These are phyloP conservation scores for Siniperca chuatsi DNA, from an alignment of 2,113 vertebrate species.

Conservation along the genomic window DNA sequence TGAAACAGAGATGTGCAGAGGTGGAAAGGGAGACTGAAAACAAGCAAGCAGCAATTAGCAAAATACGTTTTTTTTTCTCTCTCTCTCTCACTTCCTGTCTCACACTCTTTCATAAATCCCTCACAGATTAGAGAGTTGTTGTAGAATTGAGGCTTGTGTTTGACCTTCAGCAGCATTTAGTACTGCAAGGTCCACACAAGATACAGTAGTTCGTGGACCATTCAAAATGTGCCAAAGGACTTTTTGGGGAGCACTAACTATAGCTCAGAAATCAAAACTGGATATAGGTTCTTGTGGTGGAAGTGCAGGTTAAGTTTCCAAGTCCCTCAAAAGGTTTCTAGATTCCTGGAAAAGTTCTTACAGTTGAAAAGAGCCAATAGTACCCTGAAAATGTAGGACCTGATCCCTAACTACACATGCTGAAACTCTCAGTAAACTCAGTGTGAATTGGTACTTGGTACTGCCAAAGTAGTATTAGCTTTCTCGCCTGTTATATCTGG, in stretches of 20 bases:
- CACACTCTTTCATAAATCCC: background rate
- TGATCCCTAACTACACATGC: background rate
- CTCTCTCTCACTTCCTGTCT: too few species aligned
- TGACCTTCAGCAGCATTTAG: background rate
- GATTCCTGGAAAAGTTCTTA: background rate
- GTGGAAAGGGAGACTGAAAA: constrained; percentile 10
- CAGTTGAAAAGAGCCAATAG: too few species aligned
- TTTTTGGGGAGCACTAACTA: background rate
- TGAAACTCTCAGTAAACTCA: background rate
- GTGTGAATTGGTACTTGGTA: background rate
- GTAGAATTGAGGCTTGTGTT: background rate
- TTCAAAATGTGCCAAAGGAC: background rate
- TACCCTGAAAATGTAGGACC: background rate
- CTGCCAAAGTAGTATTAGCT: background rate
- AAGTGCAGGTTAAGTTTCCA: too few species aligned
- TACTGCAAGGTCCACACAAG: background rate
- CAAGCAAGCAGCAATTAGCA: too few species aligned
- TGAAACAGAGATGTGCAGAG: constrained; percentile 1
- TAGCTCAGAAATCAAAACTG: background rate
- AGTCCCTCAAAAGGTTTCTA: too few species aligned
- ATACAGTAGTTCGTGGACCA: background rate
- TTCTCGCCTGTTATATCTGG: background rate
- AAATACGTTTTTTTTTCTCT: too few species aligned
- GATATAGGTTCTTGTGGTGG: too few species aligned
- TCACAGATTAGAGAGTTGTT: background rate